phyloP scores from a whole-genome alignment of 2,888 invertebrate genomes.

The Microchrysa polita region DNA sequence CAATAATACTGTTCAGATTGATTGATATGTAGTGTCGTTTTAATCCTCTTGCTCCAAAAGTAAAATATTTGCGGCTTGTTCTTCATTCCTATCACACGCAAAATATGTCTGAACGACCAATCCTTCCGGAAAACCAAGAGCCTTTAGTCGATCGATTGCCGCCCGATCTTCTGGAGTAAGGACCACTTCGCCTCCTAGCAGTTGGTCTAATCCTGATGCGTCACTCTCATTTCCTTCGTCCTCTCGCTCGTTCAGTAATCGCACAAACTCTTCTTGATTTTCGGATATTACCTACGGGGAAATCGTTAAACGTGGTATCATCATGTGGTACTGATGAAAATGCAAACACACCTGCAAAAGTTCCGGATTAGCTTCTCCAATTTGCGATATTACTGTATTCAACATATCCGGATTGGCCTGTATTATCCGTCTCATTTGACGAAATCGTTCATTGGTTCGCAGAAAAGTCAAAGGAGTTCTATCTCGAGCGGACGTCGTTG shows the following conservation, averaged over 20 bases:
- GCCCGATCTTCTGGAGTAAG: constrained; percentile 92
- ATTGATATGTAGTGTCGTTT: no score
- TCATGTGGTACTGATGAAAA: no score
- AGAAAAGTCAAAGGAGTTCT: constrained; percentile 80
- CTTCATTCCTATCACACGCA: constrained; percentile 98
- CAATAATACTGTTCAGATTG: no score
- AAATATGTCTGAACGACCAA: constrained; percentile 96
- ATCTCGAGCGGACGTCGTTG: constrained; percentile 10
- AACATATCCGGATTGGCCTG: constrained; percentile 91
- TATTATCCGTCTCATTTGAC: constrained; percentile 90
- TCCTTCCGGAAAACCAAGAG: constrained; percentile 93
- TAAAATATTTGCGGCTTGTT: constrained; percentile 76
- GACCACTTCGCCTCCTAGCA: constrained; percentile 70
- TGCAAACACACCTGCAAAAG: no score
- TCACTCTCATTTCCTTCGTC: constrained; percentile 58
- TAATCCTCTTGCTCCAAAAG: constrained; percentile 76
- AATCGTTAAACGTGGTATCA: no score
- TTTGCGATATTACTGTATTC: constrained; percentile 87
- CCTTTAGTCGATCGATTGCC: constrained; percentile 94
- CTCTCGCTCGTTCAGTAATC: constrained; percentile 88
- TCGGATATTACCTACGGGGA: constrained; percentile 88
- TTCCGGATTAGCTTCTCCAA: constrained; percentile 93
- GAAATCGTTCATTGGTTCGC: constrained; percentile 90
- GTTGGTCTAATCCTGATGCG: constrained; percentile 61
- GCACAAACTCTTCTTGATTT: constrained; percentile 91